phyloP scores from a whole-genome alignment of 2,113 vertebrate genomes.

The Otolemur garnettii region DNA sequence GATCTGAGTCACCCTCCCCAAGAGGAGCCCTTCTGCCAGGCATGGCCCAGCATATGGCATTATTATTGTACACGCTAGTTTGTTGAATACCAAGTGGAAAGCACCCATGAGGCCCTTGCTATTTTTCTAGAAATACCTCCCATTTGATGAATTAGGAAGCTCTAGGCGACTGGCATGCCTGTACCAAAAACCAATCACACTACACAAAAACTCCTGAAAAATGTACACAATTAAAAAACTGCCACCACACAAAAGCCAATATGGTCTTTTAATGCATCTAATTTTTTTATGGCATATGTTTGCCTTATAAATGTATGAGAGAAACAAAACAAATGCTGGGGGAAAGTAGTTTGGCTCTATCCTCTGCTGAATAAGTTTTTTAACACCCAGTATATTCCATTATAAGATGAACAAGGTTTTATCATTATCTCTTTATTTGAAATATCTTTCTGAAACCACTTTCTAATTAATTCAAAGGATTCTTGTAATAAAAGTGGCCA shows the following conservation, averaged over 20 bases:
- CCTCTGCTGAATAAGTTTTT: background rate
- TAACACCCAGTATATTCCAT: background rate
- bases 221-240: background rate
- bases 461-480: conserved; percentile 43
- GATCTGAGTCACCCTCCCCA: background rate
- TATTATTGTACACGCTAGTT: too few relatives aligned
- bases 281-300: background rate
- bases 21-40: background rate
- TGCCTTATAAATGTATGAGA: background rate
- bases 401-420: background rate
- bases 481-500: background rate
- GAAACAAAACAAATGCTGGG: conserved; percentile 37
- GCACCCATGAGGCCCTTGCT: background rate
- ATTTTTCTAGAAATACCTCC: conserved; percentile 22
- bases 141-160: background rate
- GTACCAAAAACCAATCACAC: background rate
- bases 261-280: background rate
- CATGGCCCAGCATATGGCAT: background rate
- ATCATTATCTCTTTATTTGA: background rate
- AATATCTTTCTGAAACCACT: background rate
- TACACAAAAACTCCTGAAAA: background rate
- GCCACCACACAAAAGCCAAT: background rate
- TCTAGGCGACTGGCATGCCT: background rate
- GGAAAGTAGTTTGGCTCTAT: background rate
- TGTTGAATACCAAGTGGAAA: background rate